Percentiles rank a stretch among this genome's conserved stretches.
These are phyloP conservation scores for Melikaiella ostensackeni DNA, from an alignment of 2,888 invertebrate species.

Conservation along the genomic window DNA sequence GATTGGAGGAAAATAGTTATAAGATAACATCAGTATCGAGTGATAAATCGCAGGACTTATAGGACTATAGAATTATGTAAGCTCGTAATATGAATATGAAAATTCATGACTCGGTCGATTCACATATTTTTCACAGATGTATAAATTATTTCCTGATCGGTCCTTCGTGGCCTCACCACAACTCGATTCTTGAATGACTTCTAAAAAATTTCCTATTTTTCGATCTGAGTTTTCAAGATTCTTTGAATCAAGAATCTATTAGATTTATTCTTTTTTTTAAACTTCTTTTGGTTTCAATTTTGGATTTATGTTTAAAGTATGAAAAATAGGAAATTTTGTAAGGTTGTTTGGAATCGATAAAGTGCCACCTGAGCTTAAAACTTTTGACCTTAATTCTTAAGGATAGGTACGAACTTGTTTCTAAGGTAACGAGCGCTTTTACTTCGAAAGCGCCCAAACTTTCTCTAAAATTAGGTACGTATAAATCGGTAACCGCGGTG, in stretches of 20 bases:
- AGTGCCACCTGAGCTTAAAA: slow-evolving; percentile 55
- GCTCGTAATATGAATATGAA: slow-evolving; percentile 24
- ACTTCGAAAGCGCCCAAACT: slow-evolving; percentile 46
- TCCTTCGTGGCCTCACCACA: slow-evolving; percentile 5
- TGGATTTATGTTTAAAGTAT: not conserved
- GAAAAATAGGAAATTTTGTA: slow-evolving; percentile 13
- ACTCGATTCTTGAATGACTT: slow-evolving; percentile 48
- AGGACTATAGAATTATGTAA: slow-evolving; percentile 22
- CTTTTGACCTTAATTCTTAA: slow-evolving; percentile 57
- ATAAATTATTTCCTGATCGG: slow-evolving; percentile 14
- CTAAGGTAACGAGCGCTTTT: slow-evolving; percentile 66
- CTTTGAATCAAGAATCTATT: no score
- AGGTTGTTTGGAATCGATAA: not conserved
- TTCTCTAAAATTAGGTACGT: slow-evolving; percentile 61
- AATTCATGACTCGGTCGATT: slow-evolving; percentile 17
- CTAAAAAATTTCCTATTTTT: slow-evolving; percentile 4
- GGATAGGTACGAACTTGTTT: slow-evolving; percentile 52
- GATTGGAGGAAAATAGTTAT: slow-evolving; percentile 22
- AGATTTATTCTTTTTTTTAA: not conserved
- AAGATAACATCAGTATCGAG: slow-evolving; percentile 2
- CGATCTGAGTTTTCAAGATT: no score
- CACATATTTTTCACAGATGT: slow-evolving; percentile 26
- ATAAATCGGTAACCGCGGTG: slow-evolving; percentile 76
- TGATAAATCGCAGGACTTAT: slow-evolving; percentile 19
- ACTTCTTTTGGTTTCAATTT: not conserved